phyloP scores from a whole-genome alignment of 1,140 invertebrate species.

The Drosophila jambulina region DNA sequence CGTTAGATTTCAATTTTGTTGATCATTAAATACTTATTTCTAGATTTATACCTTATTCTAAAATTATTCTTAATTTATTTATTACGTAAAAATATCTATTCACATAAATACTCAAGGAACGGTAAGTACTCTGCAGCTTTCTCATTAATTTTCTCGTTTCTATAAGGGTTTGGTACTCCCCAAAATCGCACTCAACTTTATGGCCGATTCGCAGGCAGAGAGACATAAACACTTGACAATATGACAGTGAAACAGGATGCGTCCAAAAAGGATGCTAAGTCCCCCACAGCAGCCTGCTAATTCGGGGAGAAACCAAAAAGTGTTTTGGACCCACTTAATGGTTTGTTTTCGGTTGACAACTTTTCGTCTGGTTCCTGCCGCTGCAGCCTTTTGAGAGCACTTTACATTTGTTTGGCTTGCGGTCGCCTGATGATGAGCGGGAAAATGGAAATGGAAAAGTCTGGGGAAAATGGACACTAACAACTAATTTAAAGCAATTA shows the following conservation, averaged over 20 bases:
- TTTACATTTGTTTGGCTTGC: slow-evolving; percentile 73
- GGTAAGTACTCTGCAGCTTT: not conserved
- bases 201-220: slow-evolving; percentile 28
- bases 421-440: slow-evolving; percentile 29
- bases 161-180: slow-evolving; percentile 5
- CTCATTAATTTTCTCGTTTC: slow-evolving; percentile 6
- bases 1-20: not conserved
- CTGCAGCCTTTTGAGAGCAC: slow-evolving; percentile 40
- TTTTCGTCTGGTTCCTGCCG: slow-evolving; percentile 54
- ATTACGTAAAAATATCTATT: not conserved
- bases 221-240: slow-evolving; percentile 75
- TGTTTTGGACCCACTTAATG: slow-evolving; percentile 80
- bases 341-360: slow-evolving; percentile 83
- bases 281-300: slow-evolving; percentile 51
- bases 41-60: not conserved
- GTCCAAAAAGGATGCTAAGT: slow-evolving; percentile 22
- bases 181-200: slow-evolving; percentile 31
- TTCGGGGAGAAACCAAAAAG: slow-evolving; percentile 56
- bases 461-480: slow-evolving; percentile 54
- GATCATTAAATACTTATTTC: not conserved
- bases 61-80: not conserved
- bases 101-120: slow-evolving; percentile 2
- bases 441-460: slow-evolving; percentile 5
- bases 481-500: slow-evolving; percentile 84
- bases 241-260: slow-evolving; percentile 52